Evolutionary conservation across 2,113 vertebrate species (phyloP).

Genomic region (Neofelis nebulosa): DNA sequence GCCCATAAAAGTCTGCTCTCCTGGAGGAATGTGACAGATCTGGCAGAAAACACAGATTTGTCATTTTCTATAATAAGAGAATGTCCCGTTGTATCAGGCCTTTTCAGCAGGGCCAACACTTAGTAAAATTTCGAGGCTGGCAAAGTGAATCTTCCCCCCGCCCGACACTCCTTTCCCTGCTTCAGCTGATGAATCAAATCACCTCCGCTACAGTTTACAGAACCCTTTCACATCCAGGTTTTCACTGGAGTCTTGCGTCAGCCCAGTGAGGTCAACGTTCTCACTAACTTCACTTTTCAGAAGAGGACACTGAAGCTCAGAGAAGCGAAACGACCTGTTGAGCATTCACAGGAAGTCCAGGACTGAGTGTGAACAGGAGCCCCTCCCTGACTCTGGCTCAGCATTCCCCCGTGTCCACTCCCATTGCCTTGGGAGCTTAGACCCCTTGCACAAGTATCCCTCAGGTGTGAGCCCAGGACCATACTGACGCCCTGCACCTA

Average conservation of each 20-base stretch:
- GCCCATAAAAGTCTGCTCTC: slow-evolving; percentile 75
- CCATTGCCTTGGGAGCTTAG: neutral
- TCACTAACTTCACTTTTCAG: slow-evolving; percentile 16
- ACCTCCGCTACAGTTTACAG: neutral
- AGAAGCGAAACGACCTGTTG: neutral
- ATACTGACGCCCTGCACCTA: too few relatives aligned
- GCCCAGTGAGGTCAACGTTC: neutral
- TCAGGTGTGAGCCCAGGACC: neutral
- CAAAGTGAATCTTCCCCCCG: slow-evolving; percentile 47
- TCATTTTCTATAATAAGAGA: slow-evolving; percentile 79
- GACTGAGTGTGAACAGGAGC: neutral
- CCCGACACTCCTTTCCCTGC: neutral
- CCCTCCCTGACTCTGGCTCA: neutral
- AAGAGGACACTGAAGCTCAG: neutral
- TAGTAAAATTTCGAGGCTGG: slow-evolving; percentile 60
- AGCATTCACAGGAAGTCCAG: neutral
- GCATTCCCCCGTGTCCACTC: accelerated
- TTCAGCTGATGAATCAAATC: slow-evolving; percentile 39
- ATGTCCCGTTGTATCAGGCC: slow-evolving; percentile 67
- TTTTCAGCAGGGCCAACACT: slow-evolving; percentile 65
- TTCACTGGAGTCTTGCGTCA: neutral
- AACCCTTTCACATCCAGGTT: neutral
- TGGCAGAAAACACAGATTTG: slow-evolving; percentile 60
- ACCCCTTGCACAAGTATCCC: neutral
- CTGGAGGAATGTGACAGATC: slow-evolving; percentile 69